A percentile compares a stretch with the other conserved stretches of the same genome.
Evolutionary conservation across 1,140 invertebrate genomes (phyloP).

Genomic region (Ctenoplectra terminalis): DNA sequence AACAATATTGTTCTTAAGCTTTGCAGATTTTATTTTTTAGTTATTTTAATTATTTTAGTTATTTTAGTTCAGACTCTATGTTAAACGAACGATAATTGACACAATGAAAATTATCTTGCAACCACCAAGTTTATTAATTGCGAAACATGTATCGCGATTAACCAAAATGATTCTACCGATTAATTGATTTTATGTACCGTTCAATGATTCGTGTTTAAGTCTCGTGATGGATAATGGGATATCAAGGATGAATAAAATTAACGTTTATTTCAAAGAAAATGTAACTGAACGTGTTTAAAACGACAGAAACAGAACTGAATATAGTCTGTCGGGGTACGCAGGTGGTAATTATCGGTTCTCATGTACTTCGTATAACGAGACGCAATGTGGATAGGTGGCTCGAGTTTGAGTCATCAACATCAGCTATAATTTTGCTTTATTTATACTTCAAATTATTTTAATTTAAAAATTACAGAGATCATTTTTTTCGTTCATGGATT

Average conservation of each 20-base stretch:
- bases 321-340: not conserved
- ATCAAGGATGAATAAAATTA: not conserved
- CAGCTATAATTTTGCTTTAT: conserved; percentile 79
- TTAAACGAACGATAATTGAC: not conserved
- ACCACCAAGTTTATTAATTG: not conserved
- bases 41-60: no score
- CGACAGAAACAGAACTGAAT: not conserved
- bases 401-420: conserved; percentile 77
- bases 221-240: not conserved
- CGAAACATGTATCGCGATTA: no score
- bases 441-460: conserved; percentile 80
- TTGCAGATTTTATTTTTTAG: no score
- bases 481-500: conserved; percentile 77
- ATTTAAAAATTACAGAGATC: conserved; percentile 83
- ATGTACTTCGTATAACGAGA: not conserved
- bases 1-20: not conserved
- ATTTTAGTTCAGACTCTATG: not conserved
- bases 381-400: conserved; percentile 71
- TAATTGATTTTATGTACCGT: no score
- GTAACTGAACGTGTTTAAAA: conserved; percentile 9
- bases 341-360: not conserved
- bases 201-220: not conserved
- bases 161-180: not conserved
- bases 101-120: not conserved
- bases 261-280: not conserved